A percentile compares a stretch with the other conserved stretches of the same genome.
Conservation (phyloP, 2,797 vertebrate genomes). For the Kryptopterus vitreolus region DNA sequence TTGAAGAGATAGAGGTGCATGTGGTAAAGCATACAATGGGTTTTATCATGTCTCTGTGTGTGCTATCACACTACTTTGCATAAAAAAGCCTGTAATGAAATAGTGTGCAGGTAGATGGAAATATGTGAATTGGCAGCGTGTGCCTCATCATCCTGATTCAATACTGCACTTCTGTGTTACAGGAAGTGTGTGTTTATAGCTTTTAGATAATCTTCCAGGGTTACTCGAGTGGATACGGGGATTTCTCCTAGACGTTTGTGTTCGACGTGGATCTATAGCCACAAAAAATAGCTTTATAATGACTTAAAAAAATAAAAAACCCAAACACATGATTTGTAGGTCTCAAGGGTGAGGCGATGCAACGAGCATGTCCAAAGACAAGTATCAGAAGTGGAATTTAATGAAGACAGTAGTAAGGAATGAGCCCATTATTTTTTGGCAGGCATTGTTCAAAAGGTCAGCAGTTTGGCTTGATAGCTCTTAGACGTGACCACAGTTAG, state of each 20-base stretch:
- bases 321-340: constrained; percentile 17
- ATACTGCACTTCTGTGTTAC: constrained; percentile 48
- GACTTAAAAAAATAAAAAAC: not conserved
- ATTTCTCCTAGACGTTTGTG: constrained; percentile 25
- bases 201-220: constrained; percentile 35
- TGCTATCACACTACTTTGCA: constrained; percentile 42
- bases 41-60: constrained; percentile 4
- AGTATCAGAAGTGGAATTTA: not conserved
- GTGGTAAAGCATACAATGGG: constrained; percentile 32
- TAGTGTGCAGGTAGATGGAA: constrained; percentile 45
- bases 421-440: constrained; percentile 4
- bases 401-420: constrained; percentile 13
- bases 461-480: not conserved
- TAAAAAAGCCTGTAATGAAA: constrained; percentile 50
- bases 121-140: constrained; percentile 32
- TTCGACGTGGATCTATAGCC: constrained; percentile 34
- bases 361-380: constrained; percentile 4
- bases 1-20: constrained; percentile 45
- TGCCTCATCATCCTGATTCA: constrained; percentile 37
- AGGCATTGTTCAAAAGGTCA: constrained; percentile 28
- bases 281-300: constrained; percentile 25
- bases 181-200: constrained; percentile 59
- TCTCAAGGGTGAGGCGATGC: not conserved
- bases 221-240: constrained; percentile 44
- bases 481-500: not conserved